These are phyloP conservation scores for Ascaphus truei DNA, from an alignment of 2,113 vertebrate genomes.

Conservation along the genomic window DNA sequence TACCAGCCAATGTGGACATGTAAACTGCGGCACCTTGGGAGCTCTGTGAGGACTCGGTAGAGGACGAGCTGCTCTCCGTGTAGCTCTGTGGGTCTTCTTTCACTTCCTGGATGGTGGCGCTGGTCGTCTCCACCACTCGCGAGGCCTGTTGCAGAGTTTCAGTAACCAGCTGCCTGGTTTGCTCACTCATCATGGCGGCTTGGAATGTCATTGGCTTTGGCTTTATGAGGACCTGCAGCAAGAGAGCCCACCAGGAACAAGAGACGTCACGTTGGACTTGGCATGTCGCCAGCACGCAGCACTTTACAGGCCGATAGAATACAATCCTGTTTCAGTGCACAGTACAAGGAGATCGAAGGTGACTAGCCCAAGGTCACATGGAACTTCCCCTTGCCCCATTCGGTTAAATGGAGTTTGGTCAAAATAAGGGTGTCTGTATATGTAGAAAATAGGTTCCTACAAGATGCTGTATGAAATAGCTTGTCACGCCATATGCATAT, in stretches of 20 bases:
- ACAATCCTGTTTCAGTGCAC: no score
- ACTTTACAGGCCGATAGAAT: no score
- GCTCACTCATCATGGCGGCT: constrained; percentile 90
- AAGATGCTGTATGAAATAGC: no score
- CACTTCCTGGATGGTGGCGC: constrained; percentile 65
- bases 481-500: no score
- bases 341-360: no score
- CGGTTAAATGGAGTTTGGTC: no score
- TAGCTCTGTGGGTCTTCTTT: constrained; percentile 75
- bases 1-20: no score
- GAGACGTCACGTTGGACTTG: background rate
- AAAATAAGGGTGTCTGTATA: no score
- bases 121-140: constrained; percentile 67
- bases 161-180: constrained; percentile 89
- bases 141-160: constrained; percentile 93
- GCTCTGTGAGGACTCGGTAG: constrained; percentile 70
- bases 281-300: no score
- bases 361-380: no score
- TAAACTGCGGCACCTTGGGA: constrained; percentile 64
- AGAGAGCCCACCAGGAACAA: constrained; percentile 37
- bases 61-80: constrained; percentile 70
- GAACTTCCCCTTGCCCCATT: no score
- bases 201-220: constrained; percentile 95
- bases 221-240: constrained; percentile 89
- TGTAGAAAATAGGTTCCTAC: no score